Conservation (phyloP, 2,113 vertebrate genomes). For the Sisor rabdophorus region DNA sequence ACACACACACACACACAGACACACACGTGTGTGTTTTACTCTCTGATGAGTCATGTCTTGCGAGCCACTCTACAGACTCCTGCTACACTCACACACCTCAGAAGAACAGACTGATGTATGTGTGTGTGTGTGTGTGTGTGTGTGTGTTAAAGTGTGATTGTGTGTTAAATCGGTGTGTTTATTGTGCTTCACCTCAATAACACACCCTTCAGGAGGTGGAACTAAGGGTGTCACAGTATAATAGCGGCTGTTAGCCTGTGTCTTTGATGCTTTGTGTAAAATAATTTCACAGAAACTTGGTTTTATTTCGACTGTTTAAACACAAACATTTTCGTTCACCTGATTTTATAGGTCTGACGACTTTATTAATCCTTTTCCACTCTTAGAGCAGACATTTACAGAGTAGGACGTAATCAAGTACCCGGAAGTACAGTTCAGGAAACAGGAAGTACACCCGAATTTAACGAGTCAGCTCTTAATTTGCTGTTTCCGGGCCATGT, state of each 20-base stretch:
- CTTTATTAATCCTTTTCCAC: not conserved
- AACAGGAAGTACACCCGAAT: conserved; percentile 18
- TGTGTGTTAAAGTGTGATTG: not conserved
- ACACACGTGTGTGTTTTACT: not conserved
- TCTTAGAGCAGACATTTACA: not conserved
- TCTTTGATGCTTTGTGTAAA: not conserved
- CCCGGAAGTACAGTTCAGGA: conserved; percentile 10
- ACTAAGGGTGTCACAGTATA: not conserved
- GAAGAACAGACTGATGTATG: not conserved
- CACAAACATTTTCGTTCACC: not conserved
- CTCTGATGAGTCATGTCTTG: conserved; percentile 13
- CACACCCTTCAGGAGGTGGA: not conserved
- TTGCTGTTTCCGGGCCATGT: not conserved
- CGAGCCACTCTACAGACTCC: conserved; percentile 2
- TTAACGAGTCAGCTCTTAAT: not conserved
- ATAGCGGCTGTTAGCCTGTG: not conserved
- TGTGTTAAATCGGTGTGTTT: not conserved
- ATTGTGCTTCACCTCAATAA: not conserved
- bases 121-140: not conserved
- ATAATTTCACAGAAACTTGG: not conserved
- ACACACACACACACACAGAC: conserved; percentile 6
- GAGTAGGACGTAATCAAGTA: not conserved
- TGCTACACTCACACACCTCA: not conserved
- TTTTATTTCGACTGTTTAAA: not conserved
- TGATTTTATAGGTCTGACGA: not conserved